phyloP scores from a whole-genome alignment of 2,113 vertebrate genomes.

The Tichodroma muraria region DNA sequence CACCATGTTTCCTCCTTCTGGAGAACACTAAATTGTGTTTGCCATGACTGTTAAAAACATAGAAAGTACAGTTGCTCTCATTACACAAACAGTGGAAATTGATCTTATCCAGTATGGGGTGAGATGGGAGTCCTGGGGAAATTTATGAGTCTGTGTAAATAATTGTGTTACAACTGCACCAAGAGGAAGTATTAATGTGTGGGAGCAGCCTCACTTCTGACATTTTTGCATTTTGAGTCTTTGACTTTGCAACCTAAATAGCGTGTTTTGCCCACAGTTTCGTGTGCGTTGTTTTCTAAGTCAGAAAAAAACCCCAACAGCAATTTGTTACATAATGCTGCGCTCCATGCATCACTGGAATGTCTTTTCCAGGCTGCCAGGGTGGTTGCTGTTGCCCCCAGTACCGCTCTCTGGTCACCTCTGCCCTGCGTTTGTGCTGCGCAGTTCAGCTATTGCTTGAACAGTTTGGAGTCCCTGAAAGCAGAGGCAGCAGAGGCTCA shows the following conservation, averaged over 20 bases:
- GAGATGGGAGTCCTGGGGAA: not conserved
- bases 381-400: not conserved
- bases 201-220: not conserved
- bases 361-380: not conserved
- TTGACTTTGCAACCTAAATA: not conserved
- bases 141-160: too few species aligned
- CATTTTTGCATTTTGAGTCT: not conserved
- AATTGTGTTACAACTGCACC: too few species aligned
- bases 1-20: not conserved
- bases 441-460: not conserved
- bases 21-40: not conserved
- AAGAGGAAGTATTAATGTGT: not conserved
- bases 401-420: rapidly evolving
- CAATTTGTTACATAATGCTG: not conserved
- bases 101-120: not conserved
- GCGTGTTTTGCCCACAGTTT: not conserved
- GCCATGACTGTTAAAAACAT: not conserved
- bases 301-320: not conserved
- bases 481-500: not conserved
- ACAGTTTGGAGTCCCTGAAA: not conserved
- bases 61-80: not conserved
- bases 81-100: not conserved
- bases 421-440: not conserved
- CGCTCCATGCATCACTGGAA: rapidly evolving
- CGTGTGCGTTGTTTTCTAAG: not conserved